These are phyloP conservation scores for Macaca nemestrina DNA, from an alignment of 2,113 vertebrate genomes.

Conservation along the genomic window DNA sequence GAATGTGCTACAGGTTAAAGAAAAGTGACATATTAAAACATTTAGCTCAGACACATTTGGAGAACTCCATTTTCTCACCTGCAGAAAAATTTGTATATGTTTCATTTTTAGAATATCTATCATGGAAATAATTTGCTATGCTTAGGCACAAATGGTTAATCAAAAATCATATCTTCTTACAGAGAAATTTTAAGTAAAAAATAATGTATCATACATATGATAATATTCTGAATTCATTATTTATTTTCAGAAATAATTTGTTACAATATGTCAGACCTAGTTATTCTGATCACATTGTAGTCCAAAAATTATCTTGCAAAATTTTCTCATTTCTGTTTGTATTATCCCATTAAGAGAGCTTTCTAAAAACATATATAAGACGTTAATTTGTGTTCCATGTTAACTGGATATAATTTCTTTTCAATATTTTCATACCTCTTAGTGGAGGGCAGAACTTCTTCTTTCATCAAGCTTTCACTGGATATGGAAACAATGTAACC, in stretches of 20 bases:
- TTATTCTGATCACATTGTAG: not conserved
- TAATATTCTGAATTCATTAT: slow-evolving; percentile 1
- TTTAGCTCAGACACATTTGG: slow-evolving; percentile 30
- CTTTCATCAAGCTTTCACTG: slow-evolving; percentile 79
- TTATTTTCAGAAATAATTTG: not conserved
- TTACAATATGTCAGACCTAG: not conserved
- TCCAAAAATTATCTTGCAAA: not conserved
- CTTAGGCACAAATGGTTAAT: not conserved
- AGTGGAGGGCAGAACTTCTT: slow-evolving; percentile 78
- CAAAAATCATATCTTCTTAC: not conserved
- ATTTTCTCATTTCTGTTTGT: slow-evolving; percentile 22
- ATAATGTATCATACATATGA: not conserved
- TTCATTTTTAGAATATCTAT: not conserved
- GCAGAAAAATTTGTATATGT: not conserved
- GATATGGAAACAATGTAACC: slow-evolving; percentile 86
- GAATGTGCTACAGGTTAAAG: slow-evolving; percentile 70
- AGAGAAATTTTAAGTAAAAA: slow-evolving; percentile 16
- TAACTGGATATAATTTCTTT: not conserved
- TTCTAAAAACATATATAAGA: not conserved
- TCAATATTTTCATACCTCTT: slow-evolving; percentile 81
- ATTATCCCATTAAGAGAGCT: not conserved
- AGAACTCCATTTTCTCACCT: not conserved
- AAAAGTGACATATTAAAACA: slow-evolving; percentile 51
- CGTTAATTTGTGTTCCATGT: not conserved
- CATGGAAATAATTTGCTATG: not conserved